phyloP scores from a whole-genome alignment of 2,113 vertebrate species.

The Pithys albifrons region DNA sequence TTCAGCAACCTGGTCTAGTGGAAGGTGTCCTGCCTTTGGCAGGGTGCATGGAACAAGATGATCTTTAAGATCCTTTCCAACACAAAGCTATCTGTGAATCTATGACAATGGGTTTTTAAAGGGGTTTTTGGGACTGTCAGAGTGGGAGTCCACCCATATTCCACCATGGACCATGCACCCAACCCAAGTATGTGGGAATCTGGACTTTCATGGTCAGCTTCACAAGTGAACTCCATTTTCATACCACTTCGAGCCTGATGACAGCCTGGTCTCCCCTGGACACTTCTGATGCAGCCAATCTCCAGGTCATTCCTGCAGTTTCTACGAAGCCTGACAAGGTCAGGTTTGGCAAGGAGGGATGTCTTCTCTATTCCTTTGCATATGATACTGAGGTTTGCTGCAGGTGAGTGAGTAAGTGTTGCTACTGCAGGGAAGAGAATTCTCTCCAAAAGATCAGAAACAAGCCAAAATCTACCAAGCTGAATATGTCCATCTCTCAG shows the following conservation, averaged over 20 bases:
- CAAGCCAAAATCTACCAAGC: background rate
- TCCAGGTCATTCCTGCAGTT: background rate
- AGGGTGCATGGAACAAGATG: background rate
- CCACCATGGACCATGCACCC: accelerated
- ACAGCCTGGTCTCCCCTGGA: accelerated
- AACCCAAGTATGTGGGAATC: accelerated
- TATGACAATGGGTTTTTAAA: background rate
- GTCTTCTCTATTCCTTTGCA: background rate
- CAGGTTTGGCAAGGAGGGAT: background rate
- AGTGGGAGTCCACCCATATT: accelerated
- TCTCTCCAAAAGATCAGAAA: background rate
- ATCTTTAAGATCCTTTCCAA: background rate
- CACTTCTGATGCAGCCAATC: background rate
- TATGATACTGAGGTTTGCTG: background rate
- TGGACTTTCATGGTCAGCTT: background rate
- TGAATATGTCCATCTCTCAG: background rate
- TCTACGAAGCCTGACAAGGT: background rate
- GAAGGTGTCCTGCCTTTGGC: background rate
- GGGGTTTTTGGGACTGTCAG: background rate
- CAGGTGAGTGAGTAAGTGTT: background rate
- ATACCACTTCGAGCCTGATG: background rate
- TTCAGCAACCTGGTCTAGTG: background rate
- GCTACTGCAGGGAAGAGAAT: background rate
- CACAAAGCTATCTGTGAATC: background rate
- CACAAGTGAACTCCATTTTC: background rate